Evolutionary conservation across 2,113 vertebrate genomes (phyloP).

Genomic region (Potamarius usumacintae): DNA sequence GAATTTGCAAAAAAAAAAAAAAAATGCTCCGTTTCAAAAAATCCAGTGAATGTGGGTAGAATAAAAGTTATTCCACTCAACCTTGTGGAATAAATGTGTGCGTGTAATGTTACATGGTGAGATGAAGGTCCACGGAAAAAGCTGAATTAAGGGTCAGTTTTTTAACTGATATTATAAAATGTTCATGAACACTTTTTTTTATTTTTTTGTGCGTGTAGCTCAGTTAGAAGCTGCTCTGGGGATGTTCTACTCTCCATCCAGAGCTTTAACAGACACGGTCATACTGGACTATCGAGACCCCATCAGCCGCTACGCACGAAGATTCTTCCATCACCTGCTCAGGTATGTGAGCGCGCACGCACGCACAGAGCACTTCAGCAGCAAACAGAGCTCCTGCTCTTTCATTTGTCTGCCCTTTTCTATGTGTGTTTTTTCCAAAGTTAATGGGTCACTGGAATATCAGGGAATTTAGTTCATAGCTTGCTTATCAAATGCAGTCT

Average conservation of each 20-base stretch:
- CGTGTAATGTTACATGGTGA: too few species aligned
- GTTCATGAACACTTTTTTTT: not conserved
- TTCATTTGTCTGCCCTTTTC: too few species aligned
- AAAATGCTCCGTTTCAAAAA: too few species aligned
- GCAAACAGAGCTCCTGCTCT: not conserved
- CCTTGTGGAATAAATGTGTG: too few species aligned
- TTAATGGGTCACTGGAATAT: not conserved
- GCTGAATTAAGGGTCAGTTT: too few species aligned
- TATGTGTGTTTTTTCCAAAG: not conserved
- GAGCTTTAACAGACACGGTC: conserved; percentile 82
- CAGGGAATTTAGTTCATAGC: too few species aligned
- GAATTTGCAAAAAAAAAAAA: too few species aligned
- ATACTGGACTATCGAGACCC: conserved; percentile 86
- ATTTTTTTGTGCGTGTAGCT: conserved; percentile 66
- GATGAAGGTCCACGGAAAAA: too few species aligned
- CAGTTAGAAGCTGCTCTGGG: conserved; percentile 90
- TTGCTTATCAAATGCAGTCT: too few species aligned
- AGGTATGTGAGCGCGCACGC: conserved; percentile 75
- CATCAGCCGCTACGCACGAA: conserved; percentile 88
- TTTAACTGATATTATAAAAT: not conserved
- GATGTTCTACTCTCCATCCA: conserved; percentile 86
- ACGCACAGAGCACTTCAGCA: conserved; percentile 40
- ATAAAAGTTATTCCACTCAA: too few species aligned
- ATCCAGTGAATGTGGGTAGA: too few species aligned
- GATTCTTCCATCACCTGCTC: conserved; percentile 97